These are phyloP conservation scores for Eilema caniola DNA, from an alignment of 2,888 invertebrate species.

Conservation along the genomic window DNA sequence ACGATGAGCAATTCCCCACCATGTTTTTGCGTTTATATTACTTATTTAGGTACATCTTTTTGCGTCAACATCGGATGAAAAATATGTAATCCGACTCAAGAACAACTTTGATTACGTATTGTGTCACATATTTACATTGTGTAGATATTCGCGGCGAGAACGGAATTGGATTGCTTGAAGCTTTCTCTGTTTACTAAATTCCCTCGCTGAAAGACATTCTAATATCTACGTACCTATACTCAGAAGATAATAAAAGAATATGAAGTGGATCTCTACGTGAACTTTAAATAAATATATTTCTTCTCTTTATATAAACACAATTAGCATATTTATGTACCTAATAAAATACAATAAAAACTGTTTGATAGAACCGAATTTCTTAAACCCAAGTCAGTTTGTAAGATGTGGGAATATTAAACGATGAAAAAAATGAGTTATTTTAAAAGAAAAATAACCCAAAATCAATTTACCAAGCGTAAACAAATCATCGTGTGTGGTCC, in stretches of 20 bases:
- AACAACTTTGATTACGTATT: conserved; percentile 46
- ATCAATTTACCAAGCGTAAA: conserved; percentile 34
- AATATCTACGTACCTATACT: neutral
- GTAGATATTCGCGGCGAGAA: conserved; percentile 10
- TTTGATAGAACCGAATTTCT: neutral
- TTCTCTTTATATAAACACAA: neutral
- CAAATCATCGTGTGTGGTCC: conserved; percentile 47
- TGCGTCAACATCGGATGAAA: conserved; percentile 39
- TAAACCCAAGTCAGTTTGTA: neutral
- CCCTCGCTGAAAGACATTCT: neutral
- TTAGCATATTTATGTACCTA: neutral
- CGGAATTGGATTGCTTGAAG: neutral
- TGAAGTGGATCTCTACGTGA: neutral
- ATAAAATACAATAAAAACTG: neutral
- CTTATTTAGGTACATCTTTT: conserved; percentile 47
- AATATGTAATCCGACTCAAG: conserved; percentile 43
- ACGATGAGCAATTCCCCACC: conserved; percentile 54
- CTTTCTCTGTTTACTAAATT: neutral
- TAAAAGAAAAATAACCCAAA: conserved; percentile 20
- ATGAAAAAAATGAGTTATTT: neutral
- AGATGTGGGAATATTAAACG: neutral
- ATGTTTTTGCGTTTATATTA: conserved; percentile 55
- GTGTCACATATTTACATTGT: conserved; percentile 37
- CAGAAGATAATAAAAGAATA: neutral
- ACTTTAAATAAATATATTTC: neutral